A percentile compares a stretch with the other conserved stretches of the same genome.
Conservation (phyloP, 2,888 invertebrate genomes). For the Spilarctia lutea region DNA sequence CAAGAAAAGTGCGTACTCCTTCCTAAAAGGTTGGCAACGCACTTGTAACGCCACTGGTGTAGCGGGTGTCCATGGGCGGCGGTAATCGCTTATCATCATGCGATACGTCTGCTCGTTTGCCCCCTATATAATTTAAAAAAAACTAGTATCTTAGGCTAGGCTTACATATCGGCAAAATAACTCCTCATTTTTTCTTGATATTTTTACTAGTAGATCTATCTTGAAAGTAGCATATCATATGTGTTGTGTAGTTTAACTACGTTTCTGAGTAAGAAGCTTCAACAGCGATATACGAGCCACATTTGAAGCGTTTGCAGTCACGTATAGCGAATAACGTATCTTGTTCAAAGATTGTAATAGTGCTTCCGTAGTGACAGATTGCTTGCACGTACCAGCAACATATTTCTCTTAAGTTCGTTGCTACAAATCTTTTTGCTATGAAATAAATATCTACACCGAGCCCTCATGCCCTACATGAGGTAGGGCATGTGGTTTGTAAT, state of each 20-base stretch:
- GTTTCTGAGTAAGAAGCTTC: conserved; percentile 21
- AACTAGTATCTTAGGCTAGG: too few species aligned
- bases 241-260: conserved; percentile 30
- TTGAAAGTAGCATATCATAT: conserved; percentile 13
- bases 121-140: too few species aligned
- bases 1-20: too few species aligned
- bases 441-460: background rate
- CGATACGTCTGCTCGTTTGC: too few species aligned
- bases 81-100: too few species aligned
- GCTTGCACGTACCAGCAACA: conserved; percentile 29
- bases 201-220: background rate
- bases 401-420: conserved; percentile 15
- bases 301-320: conserved; percentile 39
- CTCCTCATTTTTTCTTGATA: background rate
- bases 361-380: conserved; percentile 31
- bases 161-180: background rate
- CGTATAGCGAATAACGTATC: conserved; percentile 38
- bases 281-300: conserved; percentile 22
- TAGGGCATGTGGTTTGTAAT: background rate
- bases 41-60: too few species aligned
- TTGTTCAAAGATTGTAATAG: conserved; percentile 35
- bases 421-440: background rate
- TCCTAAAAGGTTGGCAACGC: too few species aligned
- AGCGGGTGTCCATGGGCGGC: too few species aligned
- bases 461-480: too few species aligned